A percentile compares a stretch with the other conserved stretches of the same genome.
phyloP scores from a whole-genome alignment of 92 coral and sea anemone genomes.

The Bergia sp. region DNA sequence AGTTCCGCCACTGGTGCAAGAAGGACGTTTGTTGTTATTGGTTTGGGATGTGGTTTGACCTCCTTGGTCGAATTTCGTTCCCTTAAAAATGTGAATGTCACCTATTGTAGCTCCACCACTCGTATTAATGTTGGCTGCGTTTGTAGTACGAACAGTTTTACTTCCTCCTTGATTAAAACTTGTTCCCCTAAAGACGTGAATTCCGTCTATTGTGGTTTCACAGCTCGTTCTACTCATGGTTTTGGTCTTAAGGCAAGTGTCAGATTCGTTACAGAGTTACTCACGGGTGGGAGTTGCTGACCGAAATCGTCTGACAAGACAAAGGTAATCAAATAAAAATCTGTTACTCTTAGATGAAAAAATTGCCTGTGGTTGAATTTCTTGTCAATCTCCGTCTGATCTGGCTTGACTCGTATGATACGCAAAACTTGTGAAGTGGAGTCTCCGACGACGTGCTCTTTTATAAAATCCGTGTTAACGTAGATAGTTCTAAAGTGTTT shows the following conservation, averaged over 20 bases:
- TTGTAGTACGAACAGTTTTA: no score
- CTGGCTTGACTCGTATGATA: background rate
- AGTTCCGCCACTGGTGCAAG: no score
- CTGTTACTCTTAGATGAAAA: background rate
- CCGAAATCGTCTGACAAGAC: background rate
- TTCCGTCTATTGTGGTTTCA: background rate
- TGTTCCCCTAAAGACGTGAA: background rate
- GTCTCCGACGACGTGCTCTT: background rate
- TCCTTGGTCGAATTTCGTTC: no score
- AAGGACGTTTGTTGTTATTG: no score
- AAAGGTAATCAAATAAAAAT: background rate
- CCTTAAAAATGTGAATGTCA: no score
- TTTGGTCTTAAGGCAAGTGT: background rate
- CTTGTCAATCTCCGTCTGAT: background rate
- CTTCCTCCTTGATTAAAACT: background rate
- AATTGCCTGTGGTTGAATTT: background rate
- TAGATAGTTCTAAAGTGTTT: background rate
- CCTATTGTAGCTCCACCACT: no score
- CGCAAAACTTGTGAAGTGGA: background rate
- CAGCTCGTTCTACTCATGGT: background rate
- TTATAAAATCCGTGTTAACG: no score
- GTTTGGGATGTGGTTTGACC: no score
- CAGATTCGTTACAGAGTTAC: background rate
- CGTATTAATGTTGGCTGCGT: no score
- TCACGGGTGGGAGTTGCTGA: background rate